phyloP scores from a whole-genome alignment of 2,113 vertebrate species.

The Dasypus novemcinctus region DNA sequence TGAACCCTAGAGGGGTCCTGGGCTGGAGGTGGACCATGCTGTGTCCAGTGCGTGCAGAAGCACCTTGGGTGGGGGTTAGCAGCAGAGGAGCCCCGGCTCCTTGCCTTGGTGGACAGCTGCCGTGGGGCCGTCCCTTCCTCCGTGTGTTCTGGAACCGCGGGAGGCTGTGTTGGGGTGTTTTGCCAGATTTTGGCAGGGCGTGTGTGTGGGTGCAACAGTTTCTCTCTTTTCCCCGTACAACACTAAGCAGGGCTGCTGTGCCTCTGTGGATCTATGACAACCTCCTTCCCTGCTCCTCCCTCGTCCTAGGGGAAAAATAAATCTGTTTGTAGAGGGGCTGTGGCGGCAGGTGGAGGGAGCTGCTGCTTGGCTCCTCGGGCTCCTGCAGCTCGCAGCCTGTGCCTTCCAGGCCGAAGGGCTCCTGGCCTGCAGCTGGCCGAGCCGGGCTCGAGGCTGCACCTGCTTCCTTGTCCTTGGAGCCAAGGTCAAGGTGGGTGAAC shows the following conservation, averaged over 20 bases:
- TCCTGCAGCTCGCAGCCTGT: background rate
- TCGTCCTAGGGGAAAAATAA: background rate
- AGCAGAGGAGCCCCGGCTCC: no score
- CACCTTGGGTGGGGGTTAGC: background rate
- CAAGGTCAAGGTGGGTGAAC: background rate
- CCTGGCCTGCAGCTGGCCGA: background rate
- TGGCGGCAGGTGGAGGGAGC: background rate
- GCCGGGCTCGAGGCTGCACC: no score
- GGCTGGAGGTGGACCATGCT: background rate
- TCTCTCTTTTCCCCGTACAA: background rate
- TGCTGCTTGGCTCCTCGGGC: background rate
- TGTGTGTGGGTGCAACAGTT: background rate
- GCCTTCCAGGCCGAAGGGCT: background rate
- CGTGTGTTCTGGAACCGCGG: fast-evolving
- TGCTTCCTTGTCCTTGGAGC: background rate
- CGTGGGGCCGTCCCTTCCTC: no score
- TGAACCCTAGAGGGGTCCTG: background rate
- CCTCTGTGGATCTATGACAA: background rate
- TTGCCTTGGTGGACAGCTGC: no score
- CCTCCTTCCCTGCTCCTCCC: background rate
- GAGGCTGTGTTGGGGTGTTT: background rate
- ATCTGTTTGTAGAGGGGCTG: background rate
- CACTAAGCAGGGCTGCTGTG: background rate
- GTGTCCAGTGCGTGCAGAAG: background rate
- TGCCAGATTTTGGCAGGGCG: background rate